phyloP scores from a whole-genome alignment of 2,888 invertebrate species.

The Leptura quadrifasciata region DNA sequence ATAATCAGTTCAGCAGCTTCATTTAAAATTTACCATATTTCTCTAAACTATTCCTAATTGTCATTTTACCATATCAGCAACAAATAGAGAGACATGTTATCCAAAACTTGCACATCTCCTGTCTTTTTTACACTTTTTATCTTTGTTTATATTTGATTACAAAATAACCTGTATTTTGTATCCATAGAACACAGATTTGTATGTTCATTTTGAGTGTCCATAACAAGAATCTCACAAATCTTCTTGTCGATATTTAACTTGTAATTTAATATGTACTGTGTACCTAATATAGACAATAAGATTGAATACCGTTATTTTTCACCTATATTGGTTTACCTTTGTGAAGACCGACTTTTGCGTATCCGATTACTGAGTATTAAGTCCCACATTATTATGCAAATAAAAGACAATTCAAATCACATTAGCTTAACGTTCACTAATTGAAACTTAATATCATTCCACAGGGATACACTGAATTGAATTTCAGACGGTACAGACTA shows the following conservation, averaged over 20 bases:
- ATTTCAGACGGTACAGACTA: slow-evolving; percentile 12
- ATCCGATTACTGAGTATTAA: slow-evolving; percentile 23
- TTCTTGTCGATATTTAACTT: background rate
- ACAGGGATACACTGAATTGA: slow-evolving; percentile 7
- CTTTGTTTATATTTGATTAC: too few relatives aligned
- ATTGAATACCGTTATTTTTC: slow-evolving; percentile 12
- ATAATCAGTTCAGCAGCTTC: too few relatives aligned
- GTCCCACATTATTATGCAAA: background rate
- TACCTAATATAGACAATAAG: slow-evolving; percentile 16
- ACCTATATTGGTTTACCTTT: slow-evolving; percentile 36
- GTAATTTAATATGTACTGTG: slow-evolving; percentile 23
- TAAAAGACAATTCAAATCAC: slow-evolving; percentile 4
- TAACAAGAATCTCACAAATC: too few relatives aligned
- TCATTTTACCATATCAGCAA: too few relatives aligned
- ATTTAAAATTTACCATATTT: too few relatives aligned
- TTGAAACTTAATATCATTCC: slow-evolving; percentile 18
- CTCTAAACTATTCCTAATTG: too few relatives aligned
- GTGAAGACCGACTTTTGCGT: slow-evolving; percentile 20
- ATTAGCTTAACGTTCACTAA: slow-evolving; percentile 9
- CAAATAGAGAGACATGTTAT: too few relatives aligned
- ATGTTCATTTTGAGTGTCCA: too few relatives aligned
- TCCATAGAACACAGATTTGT: too few relatives aligned
- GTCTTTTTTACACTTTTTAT: too few relatives aligned
- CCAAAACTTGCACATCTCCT: too few relatives aligned
- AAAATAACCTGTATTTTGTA: too few relatives aligned